These are phyloP conservation scores for Drosophila sp. DNA, from an alignment of 1,140 invertebrate genomes.

Conservation along the genomic window DNA sequence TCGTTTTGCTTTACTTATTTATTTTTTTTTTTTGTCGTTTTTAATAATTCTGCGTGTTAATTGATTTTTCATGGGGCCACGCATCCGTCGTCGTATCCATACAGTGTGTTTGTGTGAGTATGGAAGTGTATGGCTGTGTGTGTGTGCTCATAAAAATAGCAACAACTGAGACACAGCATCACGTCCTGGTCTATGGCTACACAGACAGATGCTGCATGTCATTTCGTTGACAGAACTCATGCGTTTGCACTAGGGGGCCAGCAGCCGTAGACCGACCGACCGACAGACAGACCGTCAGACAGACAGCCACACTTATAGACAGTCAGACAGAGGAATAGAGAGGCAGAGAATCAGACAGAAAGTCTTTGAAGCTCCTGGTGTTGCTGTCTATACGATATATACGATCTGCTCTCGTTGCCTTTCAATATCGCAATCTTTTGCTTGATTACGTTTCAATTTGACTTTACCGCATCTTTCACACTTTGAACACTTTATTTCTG, in stretches of 20 bases:
- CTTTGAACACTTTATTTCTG: slow-evolving; percentile 53
- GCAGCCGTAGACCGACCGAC: slow-evolving; percentile 13
- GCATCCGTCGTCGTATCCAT: slow-evolving; percentile 77
- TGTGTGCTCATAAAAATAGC: slow-evolving; percentile 79
- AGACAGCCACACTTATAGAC: slow-evolving; percentile 24
- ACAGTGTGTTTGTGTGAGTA: no score
- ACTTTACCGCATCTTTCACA: slow-evolving; percentile 51
- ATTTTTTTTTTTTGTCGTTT: slow-evolving; percentile 65
- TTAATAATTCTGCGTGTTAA: slow-evolving; percentile 84
- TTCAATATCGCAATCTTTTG: slow-evolving; percentile 60
- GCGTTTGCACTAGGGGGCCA: slow-evolving; percentile 54
- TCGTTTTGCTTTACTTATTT: slow-evolving; percentile 44
- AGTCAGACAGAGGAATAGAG: slow-evolving; percentile 2
- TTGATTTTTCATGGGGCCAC: slow-evolving; percentile 83
- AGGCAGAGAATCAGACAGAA: slow-evolving; percentile 7
- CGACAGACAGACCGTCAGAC: slow-evolving; percentile 13
- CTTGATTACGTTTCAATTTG: slow-evolving; percentile 80
- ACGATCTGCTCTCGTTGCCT: slow-evolving; percentile 21
- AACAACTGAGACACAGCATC: slow-evolving; percentile 72
- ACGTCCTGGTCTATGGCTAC: slow-evolving; percentile 73
- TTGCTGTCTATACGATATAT: slow-evolving; percentile 35
- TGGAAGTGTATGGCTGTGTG: slow-evolving; percentile 18
- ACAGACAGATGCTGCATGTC: slow-evolving; percentile 81
- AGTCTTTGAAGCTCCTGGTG: slow-evolving; percentile 60
- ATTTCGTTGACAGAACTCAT: slow-evolving; percentile 81